phyloP scores from a whole-genome alignment of 2,888 invertebrate genomes.

The Sialis fuliginosa region DNA sequence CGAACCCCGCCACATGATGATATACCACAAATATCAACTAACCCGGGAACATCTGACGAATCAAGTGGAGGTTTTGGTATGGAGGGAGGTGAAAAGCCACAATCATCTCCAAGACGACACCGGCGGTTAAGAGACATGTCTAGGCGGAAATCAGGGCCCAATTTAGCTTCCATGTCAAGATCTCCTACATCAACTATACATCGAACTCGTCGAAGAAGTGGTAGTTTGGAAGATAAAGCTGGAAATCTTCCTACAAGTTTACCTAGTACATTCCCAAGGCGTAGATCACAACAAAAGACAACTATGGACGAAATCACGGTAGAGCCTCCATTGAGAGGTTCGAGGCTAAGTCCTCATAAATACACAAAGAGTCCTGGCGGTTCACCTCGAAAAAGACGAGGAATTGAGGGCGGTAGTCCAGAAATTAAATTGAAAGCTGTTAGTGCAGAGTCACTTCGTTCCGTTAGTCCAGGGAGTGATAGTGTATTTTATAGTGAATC shows the following conservation, averaged over 20 bases:
- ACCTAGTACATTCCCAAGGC: conserved; percentile 40
- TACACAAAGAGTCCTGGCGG: conserved; percentile 29
- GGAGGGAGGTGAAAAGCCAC: conserved; percentile 9
- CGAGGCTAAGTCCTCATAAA: conserved; percentile 19
- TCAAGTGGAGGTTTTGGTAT: conserved; percentile 22
- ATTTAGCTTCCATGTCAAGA: conserved; percentile 29
- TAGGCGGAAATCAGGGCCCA: conserved; percentile 40
- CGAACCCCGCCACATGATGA: conserved; percentile 11
- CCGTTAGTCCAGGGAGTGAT: conserved; percentile 81
- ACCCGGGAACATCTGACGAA: conserved; percentile 24
- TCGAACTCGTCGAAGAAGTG: conserved; percentile 17
- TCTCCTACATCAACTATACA: conserved; percentile 33
- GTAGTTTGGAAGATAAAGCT: conserved; percentile 17
- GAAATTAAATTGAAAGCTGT: conserved; percentile 52
- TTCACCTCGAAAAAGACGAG: conserved; percentile 32
- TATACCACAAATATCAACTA: conserved; percentile 6
- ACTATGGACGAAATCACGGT: conserved; percentile 6
- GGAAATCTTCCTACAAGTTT: conserved; percentile 30
- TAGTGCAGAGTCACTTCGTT: conserved; percentile 71
- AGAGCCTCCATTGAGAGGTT: conserved; percentile 8
- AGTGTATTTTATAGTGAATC: conserved; percentile 78
- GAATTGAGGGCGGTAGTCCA: conserved; percentile 20
- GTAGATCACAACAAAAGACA: conserved; percentile 33
- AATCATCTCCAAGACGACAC: conserved; percentile 36
- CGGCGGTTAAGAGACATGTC: conserved; percentile 45